Percentiles rank a stretch among this genome's conserved stretches.
These are phyloP conservation scores for Rhagoletis pomonella DNA, from an alignment of 1,140 invertebrate species.

Conservation along the genomic window DNA sequence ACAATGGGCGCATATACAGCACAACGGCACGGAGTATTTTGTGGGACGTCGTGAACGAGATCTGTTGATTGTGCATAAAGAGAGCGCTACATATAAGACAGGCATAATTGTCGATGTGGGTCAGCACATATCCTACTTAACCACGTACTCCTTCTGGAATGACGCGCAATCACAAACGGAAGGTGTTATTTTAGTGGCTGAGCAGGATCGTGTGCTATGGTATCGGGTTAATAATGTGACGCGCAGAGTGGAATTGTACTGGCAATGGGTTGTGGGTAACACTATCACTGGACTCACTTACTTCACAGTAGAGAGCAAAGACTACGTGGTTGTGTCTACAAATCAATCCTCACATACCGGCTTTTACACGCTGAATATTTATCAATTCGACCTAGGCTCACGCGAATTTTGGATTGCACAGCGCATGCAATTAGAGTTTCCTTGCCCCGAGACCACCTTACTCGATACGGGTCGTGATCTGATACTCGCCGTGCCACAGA, in stretches of 20 bases:
- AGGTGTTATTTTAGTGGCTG: constrained; percentile 62
- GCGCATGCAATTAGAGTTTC: constrained; percentile 61
- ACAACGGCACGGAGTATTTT: constrained; percentile 60
- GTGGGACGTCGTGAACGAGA: constrained; percentile 60
- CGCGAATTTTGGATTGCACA: constrained; percentile 69
- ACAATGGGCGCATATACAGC: constrained; percentile 63
- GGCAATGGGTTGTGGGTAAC: constrained; percentile 63
- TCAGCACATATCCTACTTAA: constrained; percentile 53
- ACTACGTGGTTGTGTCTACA: constrained; percentile 60
- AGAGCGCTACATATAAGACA: constrained; percentile 48
- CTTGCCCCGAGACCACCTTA: constrained; percentile 60
- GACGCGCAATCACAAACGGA: constrained; percentile 58
- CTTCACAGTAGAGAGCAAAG: constrained; percentile 61
- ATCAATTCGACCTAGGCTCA: constrained; percentile 61
- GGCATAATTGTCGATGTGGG: constrained; percentile 52
- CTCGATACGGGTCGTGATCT: constrained; percentile 67
- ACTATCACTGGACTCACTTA: constrained; percentile 57
- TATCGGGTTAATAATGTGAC: constrained; percentile 57
- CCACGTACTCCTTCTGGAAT: constrained; percentile 64
- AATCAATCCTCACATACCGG: constrained; percentile 56
- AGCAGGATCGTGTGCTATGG: constrained; percentile 62
- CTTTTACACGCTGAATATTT: constrained; percentile 62
- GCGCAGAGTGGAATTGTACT: constrained; percentile 56
- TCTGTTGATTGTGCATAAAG: constrained; percentile 58
- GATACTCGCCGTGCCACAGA: constrained; percentile 66